A percentile compares a stretch with the other conserved stretches of the same genome.
These are phyloP conservation scores for Cerceris rybyensis DNA, from an alignment of 2,888 invertebrate species.

Conservation along the genomic window DNA sequence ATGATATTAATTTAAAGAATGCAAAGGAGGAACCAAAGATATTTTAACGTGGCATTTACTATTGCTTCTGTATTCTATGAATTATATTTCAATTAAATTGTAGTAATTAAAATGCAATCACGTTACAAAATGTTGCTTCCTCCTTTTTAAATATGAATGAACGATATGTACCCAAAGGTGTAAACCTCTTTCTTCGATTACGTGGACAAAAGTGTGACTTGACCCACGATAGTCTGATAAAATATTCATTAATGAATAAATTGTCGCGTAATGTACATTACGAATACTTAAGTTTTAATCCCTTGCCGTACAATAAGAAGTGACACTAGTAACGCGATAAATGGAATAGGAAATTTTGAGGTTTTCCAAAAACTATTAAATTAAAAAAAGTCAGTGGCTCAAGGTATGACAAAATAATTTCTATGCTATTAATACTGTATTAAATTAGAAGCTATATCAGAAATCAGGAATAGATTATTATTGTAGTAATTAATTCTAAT, in stretches of 20 bases:
- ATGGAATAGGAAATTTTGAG: too few relatives aligned
- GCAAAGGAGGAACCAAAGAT: not conserved
- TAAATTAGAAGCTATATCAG: too few relatives aligned
- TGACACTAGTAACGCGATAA: too few relatives aligned
- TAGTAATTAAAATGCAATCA: not conserved
- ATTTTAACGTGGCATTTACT: not conserved
- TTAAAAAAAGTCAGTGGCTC: too few relatives aligned
- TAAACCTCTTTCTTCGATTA: not conserved
- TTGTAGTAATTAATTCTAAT: too few relatives aligned
- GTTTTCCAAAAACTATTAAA: too few relatives aligned
- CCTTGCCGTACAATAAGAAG: too few relatives aligned
- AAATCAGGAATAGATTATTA: too few relatives aligned
- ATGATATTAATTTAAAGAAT: not conserved
- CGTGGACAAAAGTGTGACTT: not conserved
- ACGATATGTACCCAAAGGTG: conserved; percentile 11
- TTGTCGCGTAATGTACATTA: too few relatives aligned
- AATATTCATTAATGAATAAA: not conserved
- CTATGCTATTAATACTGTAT: too few relatives aligned
- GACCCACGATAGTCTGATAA: not conserved
- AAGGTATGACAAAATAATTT: too few relatives aligned
- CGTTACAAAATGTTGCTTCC: not conserved
- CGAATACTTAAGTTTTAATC: too few relatives aligned
- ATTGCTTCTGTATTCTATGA: not conserved
- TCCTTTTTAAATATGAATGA: not conserved
- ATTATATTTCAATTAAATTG: not conserved